phyloP scores from a whole-genome alignment of 2,888 invertebrate species.

The Scaptomyza reducta region DNA sequence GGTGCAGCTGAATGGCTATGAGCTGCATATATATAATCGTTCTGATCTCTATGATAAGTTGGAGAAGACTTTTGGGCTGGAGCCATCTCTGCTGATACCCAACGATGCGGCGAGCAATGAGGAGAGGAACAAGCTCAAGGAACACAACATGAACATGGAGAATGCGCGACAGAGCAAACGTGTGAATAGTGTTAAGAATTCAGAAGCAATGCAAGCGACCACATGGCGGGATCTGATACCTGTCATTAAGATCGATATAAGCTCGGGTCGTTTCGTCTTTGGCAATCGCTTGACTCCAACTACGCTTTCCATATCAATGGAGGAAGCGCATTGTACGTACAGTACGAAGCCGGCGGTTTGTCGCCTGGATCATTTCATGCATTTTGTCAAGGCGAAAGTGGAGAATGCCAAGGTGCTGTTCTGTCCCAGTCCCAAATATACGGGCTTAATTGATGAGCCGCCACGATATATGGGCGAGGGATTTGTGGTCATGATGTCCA shows the following conservation, averaged over 20 bases:
- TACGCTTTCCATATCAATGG: constrained; percentile 95
- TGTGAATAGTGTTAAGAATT: constrained; percentile 85
- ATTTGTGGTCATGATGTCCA: constrained; percentile 97
- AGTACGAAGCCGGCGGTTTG: constrained; percentile 98
- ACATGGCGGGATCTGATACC: constrained; percentile 98
- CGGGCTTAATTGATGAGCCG: constrained; percentile 96
- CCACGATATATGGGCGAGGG: constrained; percentile 99
- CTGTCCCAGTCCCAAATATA: constrained; percentile 98
- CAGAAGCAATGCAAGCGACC: constrained; percentile 93
- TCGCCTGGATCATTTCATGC: constrained; percentile 96
- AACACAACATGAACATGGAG: constrained; percentile 87
- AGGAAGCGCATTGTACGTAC: constrained; percentile 97
- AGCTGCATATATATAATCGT: constrained; percentile 97
- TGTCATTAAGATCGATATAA: constrained; percentile 97
- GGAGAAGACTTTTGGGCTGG: constrained; percentile 94
- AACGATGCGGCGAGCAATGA: constrained; percentile 86
- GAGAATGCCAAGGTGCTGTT: constrained; percentile 98
- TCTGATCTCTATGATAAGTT: constrained; percentile 93
- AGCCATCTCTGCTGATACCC: constrained; percentile 89
- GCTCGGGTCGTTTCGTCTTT: constrained; percentile 95
- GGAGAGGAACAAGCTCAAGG: constrained; percentile 86
- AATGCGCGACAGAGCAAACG: constrained; percentile 86
- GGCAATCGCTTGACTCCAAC: constrained; percentile 98
- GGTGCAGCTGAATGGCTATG: constrained; percentile 96
- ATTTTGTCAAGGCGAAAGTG: constrained; percentile 96